Evolutionary conservation across 2,888 invertebrate species (phyloP), one percentile per base, ranked within the genome.

Genomic region (Mythimna impura): DNA sequence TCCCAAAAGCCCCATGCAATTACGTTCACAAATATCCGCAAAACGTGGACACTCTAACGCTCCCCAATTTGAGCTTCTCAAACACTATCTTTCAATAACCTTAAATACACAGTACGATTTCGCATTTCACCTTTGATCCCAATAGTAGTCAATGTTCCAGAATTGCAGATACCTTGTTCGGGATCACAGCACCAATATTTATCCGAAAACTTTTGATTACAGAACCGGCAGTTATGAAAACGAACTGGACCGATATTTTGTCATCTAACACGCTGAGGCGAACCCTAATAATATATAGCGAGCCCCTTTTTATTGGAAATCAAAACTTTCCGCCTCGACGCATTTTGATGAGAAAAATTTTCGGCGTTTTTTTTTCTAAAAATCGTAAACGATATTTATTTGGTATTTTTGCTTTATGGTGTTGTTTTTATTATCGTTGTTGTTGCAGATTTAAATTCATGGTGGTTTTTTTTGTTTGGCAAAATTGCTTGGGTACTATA

Each of bases 191-290:
- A 74, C 65, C 80, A 73, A 77, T 84, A 83, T 89, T 88, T 88
- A 88, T 84, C 81, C 74, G 86, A 83, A 89, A 89, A 89, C 82
- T 89, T 89, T 88, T 89, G 88, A 89, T 89, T 89, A 84, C 85
- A 77, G 80, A 83, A 76, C 76, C 76, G 74, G 81, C 84, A 82
- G 84, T 84, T 84, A 84, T 78, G 84, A 76, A 84, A 84, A 82
- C 84, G 86, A 86, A 87, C 84, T 83, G 81, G 84, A 82, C 85
- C 86, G 84, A 89, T 89, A 89, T 88, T 81, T 82, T 81, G 84
- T 84, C 84, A 84, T 84, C 82, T 80, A 82, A 83, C 86, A 82
- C 70, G 77, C 71, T 61, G 77, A 82, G 78, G 76, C 75, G 70
- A 75, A 71, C 76, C 86, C 70, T 85, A 84, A 86, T 86, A 82